phyloP scores from a whole-genome alignment of 2,797 vertebrate genomes.

The Eospalax fontanierii region DNA sequence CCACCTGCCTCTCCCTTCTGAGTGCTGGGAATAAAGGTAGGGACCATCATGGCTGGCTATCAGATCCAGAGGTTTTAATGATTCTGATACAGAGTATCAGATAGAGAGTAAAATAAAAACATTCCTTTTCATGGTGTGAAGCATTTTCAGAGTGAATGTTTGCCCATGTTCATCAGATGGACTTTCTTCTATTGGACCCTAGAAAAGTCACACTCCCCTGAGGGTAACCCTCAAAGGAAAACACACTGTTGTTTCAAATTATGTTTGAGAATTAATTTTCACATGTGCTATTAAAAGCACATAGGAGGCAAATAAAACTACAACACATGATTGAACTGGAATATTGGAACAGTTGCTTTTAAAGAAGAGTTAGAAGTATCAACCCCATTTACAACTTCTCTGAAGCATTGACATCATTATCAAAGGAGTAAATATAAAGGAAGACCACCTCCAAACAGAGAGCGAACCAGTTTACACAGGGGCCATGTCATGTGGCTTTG shows the following conservation, averaged over 20 bases:
- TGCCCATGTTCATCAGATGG: neutral
- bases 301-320: neutral
- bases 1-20: too few relatives aligned
- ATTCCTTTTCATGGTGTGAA: neutral
- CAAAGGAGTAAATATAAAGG: neutral
- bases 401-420: neutral
- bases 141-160: neutral
- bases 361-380: neutral
- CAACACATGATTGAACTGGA: neutral
- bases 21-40: too few relatives aligned
- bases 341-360: neutral
- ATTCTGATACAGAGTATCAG: too few relatives aligned
- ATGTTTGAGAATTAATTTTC: neutral
- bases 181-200: neutral
- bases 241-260: neutral
- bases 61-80: too few relatives aligned
- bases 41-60: too few relatives aligned
- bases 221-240: neutral
- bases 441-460: neutral
- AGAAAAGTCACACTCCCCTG: neutral
- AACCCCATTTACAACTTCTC: neutral
- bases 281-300: neutral
- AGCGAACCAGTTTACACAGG: rapidly evolving
- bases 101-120: neutral
- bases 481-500: neutral